These are phyloP conservation scores for Peromyscus californicus DNA, from an alignment of 2,113 vertebrate genomes.

Conservation along the genomic window DNA sequence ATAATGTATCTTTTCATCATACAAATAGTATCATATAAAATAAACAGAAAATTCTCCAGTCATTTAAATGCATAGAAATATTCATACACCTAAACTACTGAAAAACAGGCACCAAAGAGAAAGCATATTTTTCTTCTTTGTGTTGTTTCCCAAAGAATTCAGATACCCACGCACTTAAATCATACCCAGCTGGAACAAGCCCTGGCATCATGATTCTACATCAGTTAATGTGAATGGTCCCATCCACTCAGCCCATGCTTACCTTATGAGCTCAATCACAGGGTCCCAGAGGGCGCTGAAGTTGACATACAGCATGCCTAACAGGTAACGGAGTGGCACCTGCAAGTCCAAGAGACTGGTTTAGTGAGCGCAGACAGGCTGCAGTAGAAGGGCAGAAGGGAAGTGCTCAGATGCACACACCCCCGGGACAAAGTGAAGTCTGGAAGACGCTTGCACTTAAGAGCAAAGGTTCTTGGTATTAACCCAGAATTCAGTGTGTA, in stretches of 20 bases:
- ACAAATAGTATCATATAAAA: not conserved
- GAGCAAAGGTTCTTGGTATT: not conserved
- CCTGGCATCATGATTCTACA: not conserved
- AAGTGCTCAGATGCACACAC: not conserved
- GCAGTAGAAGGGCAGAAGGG: accelerated
- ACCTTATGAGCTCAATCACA: constrained; percentile 96
- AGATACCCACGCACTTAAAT: not conserved
- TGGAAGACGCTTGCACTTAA: not conserved
- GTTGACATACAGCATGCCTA: constrained; percentile 97
- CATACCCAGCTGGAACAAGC: not conserved
- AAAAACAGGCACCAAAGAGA: not conserved
- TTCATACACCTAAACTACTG: not conserved
- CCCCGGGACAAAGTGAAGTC: not conserved
- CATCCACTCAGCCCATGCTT: constrained; percentile 81
- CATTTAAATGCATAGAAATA: constrained; percentile 23
- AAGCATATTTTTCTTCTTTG: not conserved
- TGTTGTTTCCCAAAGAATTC: not conserved
- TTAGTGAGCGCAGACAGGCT: not conserved
- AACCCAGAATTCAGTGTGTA: not conserved
- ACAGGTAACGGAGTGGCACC: constrained; percentile 96
- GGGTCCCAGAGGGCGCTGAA: constrained; percentile 97
- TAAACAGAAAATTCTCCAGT: not conserved
- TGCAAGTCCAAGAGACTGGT: constrained; percentile 81
- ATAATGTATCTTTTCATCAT: not conserved
- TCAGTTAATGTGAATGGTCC: not conserved